Conservation (phyloP, 1,140 invertebrate species). For the Drosophila lacertosa region DNA sequence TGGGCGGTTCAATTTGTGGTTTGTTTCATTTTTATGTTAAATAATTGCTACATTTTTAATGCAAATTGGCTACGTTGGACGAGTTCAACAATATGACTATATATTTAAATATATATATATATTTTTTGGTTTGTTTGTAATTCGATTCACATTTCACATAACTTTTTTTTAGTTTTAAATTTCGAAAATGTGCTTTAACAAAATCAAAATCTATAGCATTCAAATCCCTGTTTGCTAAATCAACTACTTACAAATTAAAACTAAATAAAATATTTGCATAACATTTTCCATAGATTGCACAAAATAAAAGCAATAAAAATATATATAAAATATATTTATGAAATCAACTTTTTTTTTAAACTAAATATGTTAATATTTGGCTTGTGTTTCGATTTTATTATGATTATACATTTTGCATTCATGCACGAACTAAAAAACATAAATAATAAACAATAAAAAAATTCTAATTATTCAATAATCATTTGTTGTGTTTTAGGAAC, state of each 20-base stretch:
- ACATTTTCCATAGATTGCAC: conserved; percentile 38
- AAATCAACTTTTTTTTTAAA: conserved; percentile 29
- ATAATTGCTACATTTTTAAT: conserved; percentile 49
- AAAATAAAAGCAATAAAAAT: conserved; percentile 13
- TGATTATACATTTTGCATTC: neutral
- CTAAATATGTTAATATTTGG: conserved; percentile 64
- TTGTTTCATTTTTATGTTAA: conserved; percentile 4
- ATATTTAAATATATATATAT: neutral
- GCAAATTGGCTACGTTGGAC: conserved; percentile 61
- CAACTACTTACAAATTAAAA: conserved; percentile 22
- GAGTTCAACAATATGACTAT: conserved; percentile 35
- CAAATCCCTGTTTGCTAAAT: conserved; percentile 23
- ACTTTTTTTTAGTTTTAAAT: neutral
- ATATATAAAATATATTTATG: conserved; percentile 22
- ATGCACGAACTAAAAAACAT: conserved; percentile 12
- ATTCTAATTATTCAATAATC: conserved; percentile 11
- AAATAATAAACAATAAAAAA: conserved; percentile 22
- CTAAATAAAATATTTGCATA: conserved; percentile 29
- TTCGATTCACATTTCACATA: neutral
- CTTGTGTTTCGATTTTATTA: conserved; percentile 51
- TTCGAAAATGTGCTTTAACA: neutral
- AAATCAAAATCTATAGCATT: conserved; percentile 9
- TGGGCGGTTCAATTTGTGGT: conserved; percentile 19
- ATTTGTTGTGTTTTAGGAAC: conserved; percentile 43
- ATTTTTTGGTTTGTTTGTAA: neutral